Evolutionary conservation across 2,797 vertebrate genomes (phyloP).

Genomic region (Xenopus petersii): DNA sequence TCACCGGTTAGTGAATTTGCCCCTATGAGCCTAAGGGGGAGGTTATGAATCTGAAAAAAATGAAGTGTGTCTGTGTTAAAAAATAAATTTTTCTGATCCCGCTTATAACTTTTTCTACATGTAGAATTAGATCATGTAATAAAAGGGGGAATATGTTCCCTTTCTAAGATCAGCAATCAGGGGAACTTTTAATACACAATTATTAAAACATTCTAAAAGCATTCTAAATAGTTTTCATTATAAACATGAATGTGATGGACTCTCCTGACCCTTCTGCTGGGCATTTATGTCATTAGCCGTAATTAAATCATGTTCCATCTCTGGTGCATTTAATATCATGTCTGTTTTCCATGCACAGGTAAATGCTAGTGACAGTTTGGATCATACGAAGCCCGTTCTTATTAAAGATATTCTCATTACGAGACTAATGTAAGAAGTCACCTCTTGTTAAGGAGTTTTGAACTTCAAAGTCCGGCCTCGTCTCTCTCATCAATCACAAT

Average conservation of each 20-base stretch:
- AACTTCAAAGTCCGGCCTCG: constrained; percentile 42
- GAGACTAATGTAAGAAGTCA: constrained; percentile 43
- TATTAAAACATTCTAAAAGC: no score
- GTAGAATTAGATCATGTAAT: no score
- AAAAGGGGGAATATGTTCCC: no score
- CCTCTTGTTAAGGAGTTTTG: constrained; percentile 43
- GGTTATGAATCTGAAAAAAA: no score
- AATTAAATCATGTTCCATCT: constrained; percentile 11
- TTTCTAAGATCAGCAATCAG: no score
- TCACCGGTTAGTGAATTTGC: no score
- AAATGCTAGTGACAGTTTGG: constrained; percentile 23
- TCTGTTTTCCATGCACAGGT: constrained; percentile 7
- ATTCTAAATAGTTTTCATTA: neutral
- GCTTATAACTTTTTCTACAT: no score
- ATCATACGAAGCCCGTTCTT: constrained; percentile 16
- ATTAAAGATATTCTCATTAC: constrained; percentile 15
- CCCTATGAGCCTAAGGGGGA: no score
- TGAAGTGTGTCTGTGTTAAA: no score
- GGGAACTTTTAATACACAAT: no score
- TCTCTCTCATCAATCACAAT: constrained; percentile 39
- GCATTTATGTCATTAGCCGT: neutral
- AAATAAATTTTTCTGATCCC: no score
- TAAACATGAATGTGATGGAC: neutral
- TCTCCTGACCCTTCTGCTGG: neutral
- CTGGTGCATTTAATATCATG: neutral